Conservation (phyloP, 2,888 invertebrate species). For the Xestia rhomboidea region DNA sequence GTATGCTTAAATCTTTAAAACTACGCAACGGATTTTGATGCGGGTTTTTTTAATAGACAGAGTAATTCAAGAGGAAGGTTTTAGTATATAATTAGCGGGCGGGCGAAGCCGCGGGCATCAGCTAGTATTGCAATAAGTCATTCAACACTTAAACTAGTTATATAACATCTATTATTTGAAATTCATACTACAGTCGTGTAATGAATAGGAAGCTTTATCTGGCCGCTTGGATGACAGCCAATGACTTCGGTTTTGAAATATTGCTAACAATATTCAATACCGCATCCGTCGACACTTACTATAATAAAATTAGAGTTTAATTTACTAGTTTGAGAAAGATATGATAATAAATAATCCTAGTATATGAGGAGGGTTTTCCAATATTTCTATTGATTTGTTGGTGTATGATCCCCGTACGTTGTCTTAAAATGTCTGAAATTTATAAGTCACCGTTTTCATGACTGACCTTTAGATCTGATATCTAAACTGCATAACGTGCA, state of each 20-base stretch:
- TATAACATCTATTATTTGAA: conserved; percentile 16
- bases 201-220: conserved; percentile 52
- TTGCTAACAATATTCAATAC: conserved; percentile 57
- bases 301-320: conserved; percentile 33
- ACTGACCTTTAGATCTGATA: too few relatives aligned
- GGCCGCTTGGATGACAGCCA: conserved; percentile 61
- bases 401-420: neutral
- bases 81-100: too few relatives aligned
- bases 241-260: conserved; percentile 58
- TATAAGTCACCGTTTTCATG: too few relatives aligned
- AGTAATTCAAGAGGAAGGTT: too few relatives aligned
- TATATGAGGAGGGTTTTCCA: neutral
- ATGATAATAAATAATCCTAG: conserved; percentile 3
- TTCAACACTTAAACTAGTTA: neutral
- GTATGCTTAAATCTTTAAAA: too few relatives aligned
- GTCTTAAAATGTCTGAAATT: too few relatives aligned
- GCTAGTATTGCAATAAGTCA: neutral
- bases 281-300: conserved; percentile 37
- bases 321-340: conserved; percentile 5
- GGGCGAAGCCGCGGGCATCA: too few relatives aligned
- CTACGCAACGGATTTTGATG: too few relatives aligned
- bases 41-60: too few relatives aligned
- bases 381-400: neutral
- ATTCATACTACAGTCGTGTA: conserved; percentile 22
- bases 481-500: too few relatives aligned